Evolutionary conservation across 2,888 invertebrate species (phyloP).

Genomic region (Melanargia galathea): DNA sequence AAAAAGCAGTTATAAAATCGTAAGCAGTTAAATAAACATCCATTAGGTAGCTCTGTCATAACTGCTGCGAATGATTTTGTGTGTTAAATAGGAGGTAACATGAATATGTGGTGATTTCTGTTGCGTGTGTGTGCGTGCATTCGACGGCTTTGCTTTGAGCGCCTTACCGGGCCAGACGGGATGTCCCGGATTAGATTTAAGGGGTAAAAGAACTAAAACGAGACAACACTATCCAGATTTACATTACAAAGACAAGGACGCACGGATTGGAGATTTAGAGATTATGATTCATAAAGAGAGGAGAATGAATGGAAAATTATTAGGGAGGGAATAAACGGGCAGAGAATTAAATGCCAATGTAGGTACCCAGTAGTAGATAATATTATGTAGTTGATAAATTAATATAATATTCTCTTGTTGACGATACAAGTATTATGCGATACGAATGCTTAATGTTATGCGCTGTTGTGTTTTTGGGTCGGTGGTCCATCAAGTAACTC

Average conservation of each 20-base stretch:
- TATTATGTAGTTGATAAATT: conserved; percentile 2
- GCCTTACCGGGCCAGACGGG: conserved; percentile 67
- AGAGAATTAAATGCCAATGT: conserved; percentile 54
- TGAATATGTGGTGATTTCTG: conserved; percentile 13
- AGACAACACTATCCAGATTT: conserved; percentile 55
- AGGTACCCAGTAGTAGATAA: not conserved
- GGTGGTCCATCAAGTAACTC: too few species aligned
- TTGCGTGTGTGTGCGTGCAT: conserved; percentile 40
- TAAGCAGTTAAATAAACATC: conserved; percentile 8
- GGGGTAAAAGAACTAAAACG: conserved; percentile 76
- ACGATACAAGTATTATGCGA: not conserved
- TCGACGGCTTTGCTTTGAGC: conserved; percentile 53
- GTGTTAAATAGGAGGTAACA: conserved; percentile 28
- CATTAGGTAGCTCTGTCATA: not conserved
- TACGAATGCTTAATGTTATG: too few species aligned
- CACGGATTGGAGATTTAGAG: conserved; percentile 72
- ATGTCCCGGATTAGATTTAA: conserved; percentile 81
- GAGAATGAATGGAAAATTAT: conserved; percentile 80
- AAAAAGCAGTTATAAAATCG: not conserved
- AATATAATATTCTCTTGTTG: not conserved
- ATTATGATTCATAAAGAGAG: conserved; percentile 81
- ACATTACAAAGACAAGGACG: conserved; percentile 60
- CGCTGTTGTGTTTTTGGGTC: too few species aligned
- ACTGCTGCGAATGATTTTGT: conserved; percentile 29
- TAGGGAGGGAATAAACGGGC: conserved; percentile 68